These are phyloP conservation scores for Chouioia cunea DNA, from an alignment of 2,888 invertebrate species.

Conservation along the genomic window DNA sequence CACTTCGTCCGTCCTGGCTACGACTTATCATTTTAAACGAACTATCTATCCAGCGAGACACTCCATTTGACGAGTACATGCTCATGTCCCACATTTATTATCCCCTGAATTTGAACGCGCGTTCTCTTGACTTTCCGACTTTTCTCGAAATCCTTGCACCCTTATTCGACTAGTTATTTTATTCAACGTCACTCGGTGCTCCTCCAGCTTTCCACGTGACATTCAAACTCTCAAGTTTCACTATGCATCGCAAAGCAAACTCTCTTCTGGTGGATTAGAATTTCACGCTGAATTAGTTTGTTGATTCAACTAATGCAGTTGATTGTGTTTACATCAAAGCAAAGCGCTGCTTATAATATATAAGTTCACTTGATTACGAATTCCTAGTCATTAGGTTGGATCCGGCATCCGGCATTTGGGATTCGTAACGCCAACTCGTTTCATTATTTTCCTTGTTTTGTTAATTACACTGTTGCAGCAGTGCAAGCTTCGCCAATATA, in stretches of 20 bases:
- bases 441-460: constrained; percentile 26
- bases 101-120: constrained; percentile 24
- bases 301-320: neutral
- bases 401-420: constrained; percentile 12
- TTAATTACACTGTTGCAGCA: constrained; percentile 19
- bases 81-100: constrained; percentile 12
- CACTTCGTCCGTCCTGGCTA: no score
- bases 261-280: no score
- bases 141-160: neutral
- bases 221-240: no score
- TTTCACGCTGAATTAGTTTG: neutral
- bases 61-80: constrained; percentile 35
- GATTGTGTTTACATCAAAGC: neutral
- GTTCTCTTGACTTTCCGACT: no score
- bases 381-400: constrained; percentile 19
- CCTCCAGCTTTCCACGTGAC: no score
- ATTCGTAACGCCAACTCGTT: constrained; percentile 7
- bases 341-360: neutral
- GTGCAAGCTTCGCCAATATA: no score
- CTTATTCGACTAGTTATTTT: no score
- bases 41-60: constrained; percentile 2
- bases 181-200: no score
- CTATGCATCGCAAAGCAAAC: no score
- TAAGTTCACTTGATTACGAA: constrained; percentile 23
- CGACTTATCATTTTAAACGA: neutral